Evolutionary conservation across 2,888 invertebrate species (phyloP), one percentile per base, ranked within the genome.

Genomic region (Spisula subtruncata): DNA sequence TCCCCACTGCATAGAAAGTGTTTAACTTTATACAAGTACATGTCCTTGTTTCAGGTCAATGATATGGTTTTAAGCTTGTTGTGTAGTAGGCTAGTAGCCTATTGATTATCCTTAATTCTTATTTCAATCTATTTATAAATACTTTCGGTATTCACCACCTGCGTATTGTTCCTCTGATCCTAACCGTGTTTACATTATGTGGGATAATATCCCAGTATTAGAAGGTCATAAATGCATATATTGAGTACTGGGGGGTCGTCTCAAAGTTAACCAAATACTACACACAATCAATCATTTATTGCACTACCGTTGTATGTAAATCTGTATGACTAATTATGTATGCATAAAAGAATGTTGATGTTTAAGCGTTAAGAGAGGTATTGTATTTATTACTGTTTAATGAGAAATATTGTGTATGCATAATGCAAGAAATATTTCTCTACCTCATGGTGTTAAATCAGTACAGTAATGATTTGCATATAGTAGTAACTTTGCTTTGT

Each of bases 211-310:
- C 1, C 32, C 16, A 25, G 32, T 32, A 35, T 75, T 35, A 75
- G 75, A 75, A 75, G 75, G 75, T 75, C 75, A 75, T 75, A 35
- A 35, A 75, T 75, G 35, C 75, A 75, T 75, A 32, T 75, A 75
- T 16, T 35, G 35, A 75, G 35, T 32, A 14, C 35, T 75, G 75
- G 75, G 75, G 60, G 75, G 75, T 18, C 75, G 35, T 75, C 75
- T 75, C 75, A 75, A 75, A 32, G 5, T 75, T 35, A 32, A 25
- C 35, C 35, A 35, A 75, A 75, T 16, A 25, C n/a, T 66, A 66
- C 60, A 66, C 25, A 25, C 25, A 10, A 25, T 66, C 60, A 25
- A 25, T 66, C 1, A 25, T 66, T 66, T 66, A 25, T n/a, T 66
- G 25, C 25, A 66, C 60, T 66, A 66, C 60, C 25, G 25, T n/a